These are phyloP conservation scores for Podabrus alpinus DNA, from an alignment of 2,888 invertebrate genomes.

Conservation along the genomic window DNA sequence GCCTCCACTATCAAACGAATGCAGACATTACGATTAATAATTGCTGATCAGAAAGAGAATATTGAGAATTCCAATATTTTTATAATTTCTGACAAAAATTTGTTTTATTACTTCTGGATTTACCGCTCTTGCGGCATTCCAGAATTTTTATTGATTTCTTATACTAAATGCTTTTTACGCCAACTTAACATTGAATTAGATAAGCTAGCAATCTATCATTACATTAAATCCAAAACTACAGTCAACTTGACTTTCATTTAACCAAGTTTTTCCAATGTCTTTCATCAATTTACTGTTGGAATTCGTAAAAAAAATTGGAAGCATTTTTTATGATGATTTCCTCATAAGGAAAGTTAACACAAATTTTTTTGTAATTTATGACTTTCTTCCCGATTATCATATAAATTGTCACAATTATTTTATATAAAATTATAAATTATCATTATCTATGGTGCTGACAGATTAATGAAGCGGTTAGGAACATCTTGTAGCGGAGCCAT, in stretches of 20 bases:
- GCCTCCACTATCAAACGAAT: too few species aligned
- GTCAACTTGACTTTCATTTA: too few species aligned
- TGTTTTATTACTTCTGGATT: too few species aligned
- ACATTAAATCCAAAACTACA: not conserved
- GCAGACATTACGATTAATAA: too few species aligned
- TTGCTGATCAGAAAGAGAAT: too few species aligned
- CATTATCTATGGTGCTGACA: constrained; percentile 35
- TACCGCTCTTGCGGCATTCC: too few species aligned
- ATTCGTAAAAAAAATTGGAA: not conserved
- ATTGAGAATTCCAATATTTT: too few species aligned
- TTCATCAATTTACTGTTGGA: not conserved
- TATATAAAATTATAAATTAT: constrained; percentile 33
- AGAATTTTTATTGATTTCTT: not conserved
- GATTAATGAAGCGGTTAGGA: constrained; percentile 38
- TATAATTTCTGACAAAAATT: too few species aligned
- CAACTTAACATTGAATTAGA: not conserved
- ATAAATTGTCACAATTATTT: constrained; percentile 1
- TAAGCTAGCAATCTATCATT: not conserved
- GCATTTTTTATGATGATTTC: too few species aligned
- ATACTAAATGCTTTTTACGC: not conserved
- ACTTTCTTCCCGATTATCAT: not conserved
- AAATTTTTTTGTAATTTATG: not conserved
- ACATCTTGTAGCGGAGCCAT: constrained; percentile 34
- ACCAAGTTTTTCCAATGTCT: too few species aligned
- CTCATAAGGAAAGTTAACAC: too few species aligned